Base-by-base conservation (phyloP, 1,140 invertebrate genomes). In the Argopecten irradians region DNA sequence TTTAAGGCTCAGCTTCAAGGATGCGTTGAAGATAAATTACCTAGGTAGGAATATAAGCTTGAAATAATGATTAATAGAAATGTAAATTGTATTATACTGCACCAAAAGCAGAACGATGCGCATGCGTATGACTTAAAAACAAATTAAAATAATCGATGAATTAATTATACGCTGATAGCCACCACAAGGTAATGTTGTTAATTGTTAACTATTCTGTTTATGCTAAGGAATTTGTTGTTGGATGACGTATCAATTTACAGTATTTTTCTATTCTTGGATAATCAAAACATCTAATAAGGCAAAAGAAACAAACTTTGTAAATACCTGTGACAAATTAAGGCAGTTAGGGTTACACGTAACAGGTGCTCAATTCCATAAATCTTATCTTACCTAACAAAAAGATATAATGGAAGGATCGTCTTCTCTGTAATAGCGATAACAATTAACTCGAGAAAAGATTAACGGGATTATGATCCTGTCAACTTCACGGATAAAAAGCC, bases 211-310 rank as follows among this genome's bases (percentile, higher is more conserved):
- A 8, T 71, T 71, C n/a, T n/a, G 16, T 71, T 28, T 71, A 3
- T 1, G 55, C 22, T 5, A 71, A 28, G 55, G n/a, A n/a, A 16
- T 16, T n/a, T 28, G n/a, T 71, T 71, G n/a, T 28, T n/a, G 16
- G 55, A 7, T 2, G 16, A 28, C 22, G 28, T 71, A 71, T 71
- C 22, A 71, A 39, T 28, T 71, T 71, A 46, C 43, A 28, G 28
- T n/a, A 71, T 71, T 71, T 71, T 71, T 71, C 55, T 71, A n/a
- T 71, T 28, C n/a, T 71, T 28, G 28, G 55, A 71, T 71, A 71
- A 71, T 28, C 28, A 3, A 7, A 71, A 71, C n/a, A 71, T 28
- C 55, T 39, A 39, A 39, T 5, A 39, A 13, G 36, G 55, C 13
- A 22, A 71, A 71, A 11, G 13, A 71, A 71, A 28, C n/a, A 55